A percentile compares a stretch with the other conserved stretches of the same genome.
Conservation (phyloP, 2,888 invertebrate species). For the Tenthredo distinguenda region DNA sequence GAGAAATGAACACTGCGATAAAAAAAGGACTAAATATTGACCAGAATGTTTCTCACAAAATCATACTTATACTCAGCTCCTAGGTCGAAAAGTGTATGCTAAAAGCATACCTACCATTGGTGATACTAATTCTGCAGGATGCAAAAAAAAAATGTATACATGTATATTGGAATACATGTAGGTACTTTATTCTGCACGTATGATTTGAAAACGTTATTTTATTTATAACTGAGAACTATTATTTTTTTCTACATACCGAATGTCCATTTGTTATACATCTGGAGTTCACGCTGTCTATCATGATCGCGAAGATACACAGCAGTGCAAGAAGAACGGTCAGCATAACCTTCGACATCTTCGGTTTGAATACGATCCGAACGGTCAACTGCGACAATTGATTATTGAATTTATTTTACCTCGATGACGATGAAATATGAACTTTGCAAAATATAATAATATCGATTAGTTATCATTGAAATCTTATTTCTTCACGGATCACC, state of each 20-base stretch:
- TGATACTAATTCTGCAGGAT: too few relatives aligned
- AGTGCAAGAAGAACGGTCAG: not conserved
- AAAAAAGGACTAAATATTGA: not conserved
- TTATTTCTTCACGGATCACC: not conserved
- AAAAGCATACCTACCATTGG: too few relatives aligned
- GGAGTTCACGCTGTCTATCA: not conserved
- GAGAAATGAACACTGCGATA: not conserved
- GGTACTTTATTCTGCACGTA: too few relatives aligned
- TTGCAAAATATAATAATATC: not conserved
- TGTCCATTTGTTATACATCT: not conserved
- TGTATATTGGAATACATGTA: too few relatives aligned
- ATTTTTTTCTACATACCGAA: not conserved
- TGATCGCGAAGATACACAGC: not conserved
- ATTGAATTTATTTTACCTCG: not conserved
- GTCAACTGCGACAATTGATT: not conserved
- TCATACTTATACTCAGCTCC: not conserved
- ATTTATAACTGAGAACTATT: not conserved
- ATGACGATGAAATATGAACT: not conserved
- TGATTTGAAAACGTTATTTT: not conserved
- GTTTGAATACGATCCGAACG: not conserved
- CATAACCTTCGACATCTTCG: not conserved
- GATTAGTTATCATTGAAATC: not conserved
- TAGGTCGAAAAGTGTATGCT: too few relatives aligned
- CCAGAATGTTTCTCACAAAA: not conserved
- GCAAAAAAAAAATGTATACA: too few relatives aligned